phyloP scores from a whole-genome alignment of 2,888 invertebrate species.

The Neoscelio sp. region DNA sequence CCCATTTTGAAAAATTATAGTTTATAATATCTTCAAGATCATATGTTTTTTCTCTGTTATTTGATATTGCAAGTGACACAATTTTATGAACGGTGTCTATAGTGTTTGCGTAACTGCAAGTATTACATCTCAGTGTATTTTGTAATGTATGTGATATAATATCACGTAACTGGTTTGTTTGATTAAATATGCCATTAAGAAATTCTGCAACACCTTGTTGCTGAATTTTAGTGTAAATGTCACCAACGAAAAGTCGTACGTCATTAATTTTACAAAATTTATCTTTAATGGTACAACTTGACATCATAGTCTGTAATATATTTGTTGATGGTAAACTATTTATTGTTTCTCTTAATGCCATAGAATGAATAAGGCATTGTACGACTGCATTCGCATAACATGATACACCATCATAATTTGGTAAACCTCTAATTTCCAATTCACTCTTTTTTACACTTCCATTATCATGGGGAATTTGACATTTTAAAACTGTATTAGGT shows the following conservation, averaged over 20 bases:
- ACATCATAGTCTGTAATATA: background rate
- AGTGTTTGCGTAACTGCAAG: no score
- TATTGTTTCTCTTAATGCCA: slow-evolving; percentile 7
- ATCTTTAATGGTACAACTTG: no score
- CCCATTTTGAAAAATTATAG: background rate
- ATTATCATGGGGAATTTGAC: background rate
- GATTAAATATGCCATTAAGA: background rate
- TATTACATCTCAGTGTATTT: no score
- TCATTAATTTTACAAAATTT: no score
- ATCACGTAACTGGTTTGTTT: background rate
- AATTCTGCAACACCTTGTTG: slow-evolving; percentile 15
- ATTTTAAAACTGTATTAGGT: slow-evolving; percentile 6
- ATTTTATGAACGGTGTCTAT: slow-evolving; percentile 9
- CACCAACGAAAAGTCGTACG: background rate
- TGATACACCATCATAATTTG: slow-evolving; percentile 17
- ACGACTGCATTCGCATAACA: slow-evolving; percentile 34
- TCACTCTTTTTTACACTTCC: background rate
- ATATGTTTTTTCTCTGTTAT: slow-evolving; percentile 1
- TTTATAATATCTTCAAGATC: slow-evolving; percentile 1
- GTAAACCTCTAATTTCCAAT: slow-evolving; percentile 15
- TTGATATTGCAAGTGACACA: background rate
- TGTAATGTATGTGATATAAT: background rate
- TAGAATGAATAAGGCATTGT: slow-evolving; percentile 15
- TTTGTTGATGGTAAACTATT: background rate
- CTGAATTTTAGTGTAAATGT: background rate